A percentile compares a stretch with the other conserved stretches of the same genome.
Conservation (phyloP, 2,888 invertebrate species). For the Mechanitis messenoides region DNA sequence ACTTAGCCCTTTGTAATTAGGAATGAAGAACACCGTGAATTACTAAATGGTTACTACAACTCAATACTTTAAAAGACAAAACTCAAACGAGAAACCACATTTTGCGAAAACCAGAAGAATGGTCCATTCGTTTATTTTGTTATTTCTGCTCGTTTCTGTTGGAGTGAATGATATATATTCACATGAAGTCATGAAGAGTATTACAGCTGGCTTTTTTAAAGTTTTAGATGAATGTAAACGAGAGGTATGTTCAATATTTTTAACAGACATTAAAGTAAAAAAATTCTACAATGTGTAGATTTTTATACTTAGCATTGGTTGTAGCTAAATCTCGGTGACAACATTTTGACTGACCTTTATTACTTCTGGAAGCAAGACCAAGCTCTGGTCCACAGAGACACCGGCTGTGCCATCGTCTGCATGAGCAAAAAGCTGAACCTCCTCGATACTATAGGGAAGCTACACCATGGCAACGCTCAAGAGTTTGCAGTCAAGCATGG, state of each 20-base stretch:
- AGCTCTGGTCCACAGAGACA: slow-evolving; percentile 43
- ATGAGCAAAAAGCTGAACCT: slow-evolving; percentile 53
- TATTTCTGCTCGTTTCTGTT: slow-evolving; percentile 31
- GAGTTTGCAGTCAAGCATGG: slow-evolving; percentile 57
- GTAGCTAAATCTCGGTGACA: slow-evolving; percentile 47
- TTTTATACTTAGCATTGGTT: slow-evolving; percentile 17
- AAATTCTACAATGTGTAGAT: too few relatives aligned
- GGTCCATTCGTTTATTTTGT: slow-evolving; percentile 16
- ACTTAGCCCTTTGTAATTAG: slow-evolving; percentile 4
- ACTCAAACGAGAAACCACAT: neutral
- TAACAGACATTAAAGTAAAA: neutral
- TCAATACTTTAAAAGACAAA: slow-evolving; percentile 14
- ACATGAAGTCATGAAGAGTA: slow-evolving; percentile 45
- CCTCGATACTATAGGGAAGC: slow-evolving; percentile 45
- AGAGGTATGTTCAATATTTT: slow-evolving; percentile 40
- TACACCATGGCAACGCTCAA: slow-evolving; percentile 57
- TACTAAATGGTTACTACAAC: slow-evolving; percentile 1
- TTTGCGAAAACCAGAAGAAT: slow-evolving; percentile 10
- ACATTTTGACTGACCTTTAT: slow-evolving; percentile 49
- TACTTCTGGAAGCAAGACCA: slow-evolving; percentile 59
- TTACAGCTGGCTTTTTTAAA: slow-evolving; percentile 50
- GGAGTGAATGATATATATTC: slow-evolving; percentile 32
- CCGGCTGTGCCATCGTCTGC: slow-evolving; percentile 58
- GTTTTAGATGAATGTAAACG: slow-evolving; percentile 51
- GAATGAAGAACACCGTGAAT: neutral